These are phyloP conservation scores for Euura saliciscinereae DNA, from an alignment of 1,140 invertebrate species.

Conservation along the genomic window DNA sequence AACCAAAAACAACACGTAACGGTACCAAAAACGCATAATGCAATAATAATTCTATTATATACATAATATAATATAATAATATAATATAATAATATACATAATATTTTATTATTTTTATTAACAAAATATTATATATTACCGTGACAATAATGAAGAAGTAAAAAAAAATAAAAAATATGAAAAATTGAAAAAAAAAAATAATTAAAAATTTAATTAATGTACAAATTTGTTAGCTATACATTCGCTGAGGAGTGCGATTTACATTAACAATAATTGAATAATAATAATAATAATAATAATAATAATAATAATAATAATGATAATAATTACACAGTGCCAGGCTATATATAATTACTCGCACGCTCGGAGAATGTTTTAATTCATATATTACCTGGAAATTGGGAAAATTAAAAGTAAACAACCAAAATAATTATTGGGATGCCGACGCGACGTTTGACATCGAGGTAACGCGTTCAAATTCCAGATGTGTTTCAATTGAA, in stretches of 20 bases:
- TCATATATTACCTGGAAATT: not conserved
- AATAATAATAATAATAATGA: not conserved
- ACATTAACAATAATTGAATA: not conserved
- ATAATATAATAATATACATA: constrained; percentile 58
- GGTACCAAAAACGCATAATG: constrained; percentile 63
- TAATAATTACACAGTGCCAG: constrained; percentile 1
- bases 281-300: too few relatives aligned
- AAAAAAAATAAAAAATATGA: too few relatives aligned
- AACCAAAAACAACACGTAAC: constrained; percentile 47
- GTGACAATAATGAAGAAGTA: constrained; percentile 54
- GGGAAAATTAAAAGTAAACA: too few relatives aligned
- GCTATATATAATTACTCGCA: constrained; percentile 1
- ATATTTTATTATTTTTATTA: constrained; percentile 62
- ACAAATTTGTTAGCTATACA: constrained; percentile 59
- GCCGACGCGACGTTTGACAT: not conserved
- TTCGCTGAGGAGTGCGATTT: constrained; percentile 41
- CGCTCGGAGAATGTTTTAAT: not conserved
- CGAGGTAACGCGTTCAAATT: not conserved
- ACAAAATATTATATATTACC: constrained; percentile 56
- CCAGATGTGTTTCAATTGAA: not conserved
- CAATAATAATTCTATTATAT: constrained; percentile 58
- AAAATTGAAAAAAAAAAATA: constrained; percentile 42
- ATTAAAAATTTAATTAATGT: constrained; percentile 58
- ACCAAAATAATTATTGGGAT: not conserved
- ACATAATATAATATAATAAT: constrained; percentile 55